Conservation (phyloP, 2,797 vertebrate species). For the Tiaroga cobitis region DNA sequence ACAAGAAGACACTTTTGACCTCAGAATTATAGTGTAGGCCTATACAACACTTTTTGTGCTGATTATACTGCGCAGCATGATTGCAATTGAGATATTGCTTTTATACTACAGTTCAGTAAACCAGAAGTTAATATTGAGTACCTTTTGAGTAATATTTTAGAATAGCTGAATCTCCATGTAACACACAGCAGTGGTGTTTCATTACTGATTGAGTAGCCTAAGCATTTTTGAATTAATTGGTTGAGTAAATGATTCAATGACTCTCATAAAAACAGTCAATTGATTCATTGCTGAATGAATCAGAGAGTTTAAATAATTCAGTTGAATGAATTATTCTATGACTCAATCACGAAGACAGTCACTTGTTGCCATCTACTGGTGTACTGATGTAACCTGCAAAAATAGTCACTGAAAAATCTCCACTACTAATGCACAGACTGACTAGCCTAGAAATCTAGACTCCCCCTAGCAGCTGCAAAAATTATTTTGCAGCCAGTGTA, state of each 20-base stretch:
- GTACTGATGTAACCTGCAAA: neutral
- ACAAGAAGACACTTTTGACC: neutral
- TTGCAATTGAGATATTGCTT: neutral
- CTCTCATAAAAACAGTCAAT: neutral
- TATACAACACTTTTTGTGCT: neutral
- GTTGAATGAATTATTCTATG: neutral
- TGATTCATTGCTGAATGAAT: neutral
- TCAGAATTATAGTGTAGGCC: neutral
- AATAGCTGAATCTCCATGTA: neutral
- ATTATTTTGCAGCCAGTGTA: no score
- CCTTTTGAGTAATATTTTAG: neutral
- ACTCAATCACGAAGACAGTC: neutral
- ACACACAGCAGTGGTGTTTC: neutral
- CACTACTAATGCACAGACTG: neutral
- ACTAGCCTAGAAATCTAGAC: no score
- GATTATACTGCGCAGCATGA: no score
- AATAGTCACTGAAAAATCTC: neutral
- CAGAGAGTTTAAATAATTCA: neutral
- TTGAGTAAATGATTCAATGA: neutral
- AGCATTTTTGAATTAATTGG: neutral
- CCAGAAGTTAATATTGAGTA: neutral
- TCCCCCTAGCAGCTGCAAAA: no score
- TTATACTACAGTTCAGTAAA: neutral
- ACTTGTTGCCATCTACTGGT: neutral
- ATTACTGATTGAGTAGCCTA: neutral